These are phyloP conservation scores for Papilio polytes DNA, from an alignment of 1,140 invertebrate species.

Conservation along the genomic window DNA sequence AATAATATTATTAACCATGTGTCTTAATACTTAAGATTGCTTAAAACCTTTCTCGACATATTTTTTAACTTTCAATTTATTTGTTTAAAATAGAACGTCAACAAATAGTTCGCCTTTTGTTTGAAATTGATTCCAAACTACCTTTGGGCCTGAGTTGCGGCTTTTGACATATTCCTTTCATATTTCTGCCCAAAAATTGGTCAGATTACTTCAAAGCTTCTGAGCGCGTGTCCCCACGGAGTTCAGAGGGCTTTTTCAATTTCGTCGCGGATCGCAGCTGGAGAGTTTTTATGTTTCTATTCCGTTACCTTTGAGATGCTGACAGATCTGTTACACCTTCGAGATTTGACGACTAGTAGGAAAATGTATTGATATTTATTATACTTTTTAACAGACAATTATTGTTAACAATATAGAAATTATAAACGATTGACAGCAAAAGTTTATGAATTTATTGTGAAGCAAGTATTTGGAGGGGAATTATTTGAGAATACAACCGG, in stretches of 20 bases:
- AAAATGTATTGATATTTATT: too few relatives aligned
- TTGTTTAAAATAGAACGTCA: background rate
- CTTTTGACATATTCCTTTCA: conserved; percentile 45
- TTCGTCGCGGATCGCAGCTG: conserved; percentile 71
- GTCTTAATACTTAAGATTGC: background rate
- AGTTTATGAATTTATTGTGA: conserved; percentile 5
- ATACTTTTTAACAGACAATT: background rate
- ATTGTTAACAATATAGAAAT: background rate
- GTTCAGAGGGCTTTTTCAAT: conserved; percentile 70
- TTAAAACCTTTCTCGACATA: background rate
- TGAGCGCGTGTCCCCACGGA: conserved; percentile 58
- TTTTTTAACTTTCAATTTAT: background rate
- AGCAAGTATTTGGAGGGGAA: conserved; percentile 69
- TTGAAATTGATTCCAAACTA: conserved; percentile 16
- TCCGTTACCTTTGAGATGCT: conserved; percentile 71
- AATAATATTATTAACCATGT: background rate
- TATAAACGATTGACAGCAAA: background rate
- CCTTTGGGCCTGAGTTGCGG: conserved; percentile 8
- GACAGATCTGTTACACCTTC: conserved; percentile 14
- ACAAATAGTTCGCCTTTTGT: background rate
- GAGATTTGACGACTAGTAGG: background rate
- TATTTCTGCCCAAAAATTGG: conserved; percentile 53
- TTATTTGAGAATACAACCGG: conserved; percentile 78
- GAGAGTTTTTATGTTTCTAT: conserved; percentile 68
- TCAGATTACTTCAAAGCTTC: conserved; percentile 62